Evolutionary conservation across 2,113 vertebrate species (phyloP).

Genomic region (Odocoileus virginianus): DNA sequence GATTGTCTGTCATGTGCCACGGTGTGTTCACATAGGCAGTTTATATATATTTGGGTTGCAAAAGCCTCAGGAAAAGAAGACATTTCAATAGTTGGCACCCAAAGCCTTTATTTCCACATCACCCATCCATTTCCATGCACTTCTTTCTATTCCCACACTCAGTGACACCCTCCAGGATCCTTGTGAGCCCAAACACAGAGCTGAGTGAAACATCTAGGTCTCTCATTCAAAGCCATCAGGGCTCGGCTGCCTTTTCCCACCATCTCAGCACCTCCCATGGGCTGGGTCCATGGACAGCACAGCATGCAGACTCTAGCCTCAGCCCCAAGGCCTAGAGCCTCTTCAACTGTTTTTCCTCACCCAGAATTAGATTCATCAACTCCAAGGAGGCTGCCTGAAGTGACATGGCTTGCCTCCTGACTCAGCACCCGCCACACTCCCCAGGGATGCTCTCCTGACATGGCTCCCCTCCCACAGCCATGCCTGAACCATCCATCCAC

Average conservation of each 20-base stretch:
- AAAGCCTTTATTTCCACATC: background rate
- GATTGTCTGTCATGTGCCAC: background rate
- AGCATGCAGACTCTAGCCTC: background rate
- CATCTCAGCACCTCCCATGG: accelerated
- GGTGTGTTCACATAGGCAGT: background rate
- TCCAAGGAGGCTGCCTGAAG: background rate
- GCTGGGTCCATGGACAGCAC: background rate
- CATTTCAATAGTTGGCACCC: slow-evolving; percentile 39
- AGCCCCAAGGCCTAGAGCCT: background rate
- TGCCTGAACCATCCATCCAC: background rate
- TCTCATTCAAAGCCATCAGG: background rate
- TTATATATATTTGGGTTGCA: slow-evolving; percentile 32
- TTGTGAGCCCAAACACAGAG: slow-evolving; percentile 15
- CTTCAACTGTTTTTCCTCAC: background rate
- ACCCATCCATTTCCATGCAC: background rate
- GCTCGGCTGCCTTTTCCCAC: background rate
- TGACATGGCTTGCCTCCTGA: background rate
- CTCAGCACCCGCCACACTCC: background rate
- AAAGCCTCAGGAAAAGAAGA: slow-evolving; percentile 16
- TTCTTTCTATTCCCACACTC: background rate
- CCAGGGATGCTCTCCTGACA: background rate
- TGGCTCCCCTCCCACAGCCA: accelerated
- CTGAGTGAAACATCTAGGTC: background rate
- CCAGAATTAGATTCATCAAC: background rate
- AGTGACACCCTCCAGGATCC: background rate